Percentiles rank a stretch among this genome's conserved stretches.
Conservation (phyloP, 2,797 vertebrate species). For the Sitta carolinensis region DNA sequence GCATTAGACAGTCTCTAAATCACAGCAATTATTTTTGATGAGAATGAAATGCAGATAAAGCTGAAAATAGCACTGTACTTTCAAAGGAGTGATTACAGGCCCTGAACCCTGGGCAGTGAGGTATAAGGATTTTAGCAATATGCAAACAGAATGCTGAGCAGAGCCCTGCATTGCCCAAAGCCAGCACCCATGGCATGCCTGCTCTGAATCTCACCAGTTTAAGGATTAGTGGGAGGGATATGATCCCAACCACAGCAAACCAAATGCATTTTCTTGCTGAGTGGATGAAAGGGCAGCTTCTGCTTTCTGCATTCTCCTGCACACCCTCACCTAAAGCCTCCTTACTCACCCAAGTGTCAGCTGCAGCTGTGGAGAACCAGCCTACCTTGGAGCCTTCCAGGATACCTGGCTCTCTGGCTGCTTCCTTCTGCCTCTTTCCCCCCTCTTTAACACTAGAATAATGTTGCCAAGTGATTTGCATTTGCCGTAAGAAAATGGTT, state of each 20-base stretch:
- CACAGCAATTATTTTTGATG: constrained; percentile 52
- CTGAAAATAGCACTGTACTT: constrained; percentile 48
- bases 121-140: not conserved
- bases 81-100: constrained; percentile 1
- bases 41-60: constrained; percentile 59
- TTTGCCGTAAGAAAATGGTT: not conserved
- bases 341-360: not conserved
- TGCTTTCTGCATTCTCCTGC: not conserved
- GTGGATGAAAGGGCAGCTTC: not conserved
- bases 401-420: not conserved
- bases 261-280: not conserved
- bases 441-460: not conserved
- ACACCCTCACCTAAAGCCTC: not conserved
- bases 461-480: constrained; percentile 8
- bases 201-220: not conserved
- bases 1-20: constrained; percentile 47
- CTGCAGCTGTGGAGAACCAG: not conserved
- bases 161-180: not conserved
- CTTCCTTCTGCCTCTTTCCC: not conserved
- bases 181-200: not conserved
- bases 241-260: not conserved
- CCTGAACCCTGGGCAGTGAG: constrained; percentile 13
- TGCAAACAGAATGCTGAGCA: not conserved
- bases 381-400: not conserved
- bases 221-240: not conserved